Percentiles rank a stretch among this genome's conserved stretches.
These are phyloP conservation scores for Cheilosia vulpina DNA, from an alignment of 2,888 invertebrate species.

Conservation along the genomic window DNA sequence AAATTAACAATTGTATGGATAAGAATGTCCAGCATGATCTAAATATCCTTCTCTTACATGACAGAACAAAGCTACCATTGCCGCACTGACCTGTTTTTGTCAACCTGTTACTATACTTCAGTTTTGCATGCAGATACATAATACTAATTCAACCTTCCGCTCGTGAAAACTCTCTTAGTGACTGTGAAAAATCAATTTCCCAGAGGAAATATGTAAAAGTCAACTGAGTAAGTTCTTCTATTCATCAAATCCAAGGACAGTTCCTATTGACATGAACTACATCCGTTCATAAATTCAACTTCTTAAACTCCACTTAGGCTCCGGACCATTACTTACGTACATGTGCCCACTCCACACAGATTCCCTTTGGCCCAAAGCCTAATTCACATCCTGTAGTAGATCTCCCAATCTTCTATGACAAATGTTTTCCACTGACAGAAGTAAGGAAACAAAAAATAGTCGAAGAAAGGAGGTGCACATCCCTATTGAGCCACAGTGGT, in stretches of 20 bases:
- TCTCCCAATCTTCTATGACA: constrained; percentile 33
- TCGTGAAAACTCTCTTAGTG: neutral
- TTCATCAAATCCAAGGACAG: neutral
- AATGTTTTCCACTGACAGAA: constrained; percentile 28
- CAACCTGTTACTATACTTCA: too few species aligned
- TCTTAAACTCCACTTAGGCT: neutral
- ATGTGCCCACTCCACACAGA: neutral
- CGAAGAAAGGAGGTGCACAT: constrained; percentile 1
- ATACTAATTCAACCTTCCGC: neutral
- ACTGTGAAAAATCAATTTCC: neutral
- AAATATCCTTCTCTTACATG: too few species aligned
- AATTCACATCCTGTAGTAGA: constrained; percentile 32
- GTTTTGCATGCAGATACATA: too few species aligned
- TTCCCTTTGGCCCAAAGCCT: neutral
- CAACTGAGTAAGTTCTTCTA: neutral
- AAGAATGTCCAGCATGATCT: too few species aligned
- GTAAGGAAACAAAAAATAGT: neutral
- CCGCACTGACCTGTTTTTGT: too few species aligned
- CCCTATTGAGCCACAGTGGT: constrained; percentile 49
- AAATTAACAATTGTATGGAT: too few species aligned
- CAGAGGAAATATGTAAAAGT: neutral
- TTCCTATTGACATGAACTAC: neutral
- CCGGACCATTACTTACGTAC: neutral
- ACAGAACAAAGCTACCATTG: too few species aligned
- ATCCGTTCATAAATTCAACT: neutral